These are phyloP conservation scores for Silurus lanzhouensis DNA, from an alignment of 2,797 vertebrate genomes.

Conservation along the genomic window DNA sequence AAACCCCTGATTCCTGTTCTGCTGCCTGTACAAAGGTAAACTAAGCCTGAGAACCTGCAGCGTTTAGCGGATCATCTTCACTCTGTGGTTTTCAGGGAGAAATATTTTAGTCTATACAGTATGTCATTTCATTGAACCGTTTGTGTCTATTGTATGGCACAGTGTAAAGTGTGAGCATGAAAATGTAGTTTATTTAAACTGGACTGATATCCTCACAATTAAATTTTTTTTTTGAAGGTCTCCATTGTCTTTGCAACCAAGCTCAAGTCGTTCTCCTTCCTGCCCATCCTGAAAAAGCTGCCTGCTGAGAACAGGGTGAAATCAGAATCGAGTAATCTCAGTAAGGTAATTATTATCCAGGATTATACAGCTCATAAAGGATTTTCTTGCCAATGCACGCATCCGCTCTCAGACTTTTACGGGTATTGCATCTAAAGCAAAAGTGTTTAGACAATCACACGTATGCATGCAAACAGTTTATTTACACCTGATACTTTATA, in stretches of 20 bases:
- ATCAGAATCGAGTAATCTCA: slow-evolving; percentile 8
- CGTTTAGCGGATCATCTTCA: not conserved
- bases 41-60: not conserved
- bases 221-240: slow-evolving; percentile 73
- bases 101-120: not conserved
- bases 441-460: no score
- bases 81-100: not conserved
- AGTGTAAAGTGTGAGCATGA: not conserved
- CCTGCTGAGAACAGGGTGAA: slow-evolving; percentile 70
- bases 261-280: slow-evolving; percentile 79
- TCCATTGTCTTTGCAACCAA: slow-evolving; percentile 69
- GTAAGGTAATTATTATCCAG: not conserved
- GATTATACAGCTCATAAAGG: no score
- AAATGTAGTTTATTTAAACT: not conserved
- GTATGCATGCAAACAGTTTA: no score
- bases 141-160: not conserved
- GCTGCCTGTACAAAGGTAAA: not conserved
- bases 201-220: not conserved
- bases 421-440: no score
- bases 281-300: slow-evolving; percentile 79
- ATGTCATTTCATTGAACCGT: not conserved
- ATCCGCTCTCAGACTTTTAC: no score
- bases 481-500: no score
- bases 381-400: no score
- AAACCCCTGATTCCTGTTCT: slow-evolving; percentile 17